Percentiles rank a stretch among this genome's conserved stretches.
These are phyloP conservation scores for Brachyhypopomus gauderio DNA, from an alignment of 2,113 vertebrate species.

Conservation along the genomic window DNA sequence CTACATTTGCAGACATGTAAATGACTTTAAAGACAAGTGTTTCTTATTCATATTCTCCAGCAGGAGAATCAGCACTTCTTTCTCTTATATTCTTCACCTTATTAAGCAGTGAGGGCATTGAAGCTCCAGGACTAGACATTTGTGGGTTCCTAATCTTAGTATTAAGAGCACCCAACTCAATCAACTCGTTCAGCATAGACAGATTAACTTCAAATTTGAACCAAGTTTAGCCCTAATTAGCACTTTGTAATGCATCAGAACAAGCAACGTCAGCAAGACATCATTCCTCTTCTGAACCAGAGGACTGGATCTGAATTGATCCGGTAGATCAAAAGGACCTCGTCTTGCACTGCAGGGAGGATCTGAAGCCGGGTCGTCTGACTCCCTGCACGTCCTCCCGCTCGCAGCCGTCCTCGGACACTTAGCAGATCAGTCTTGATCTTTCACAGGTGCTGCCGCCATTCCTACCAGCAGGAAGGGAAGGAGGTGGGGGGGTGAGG, in stretches of 20 bases:
- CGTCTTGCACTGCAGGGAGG: constrained; percentile 5
- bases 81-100: constrained; percentile 59
- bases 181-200: constrained; percentile 49
- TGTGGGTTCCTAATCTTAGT: constrained; percentile 65
- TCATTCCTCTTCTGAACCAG: background rate
- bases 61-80: constrained; percentile 26
- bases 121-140: constrained; percentile 62
- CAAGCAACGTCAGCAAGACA: constrained; percentile 19
- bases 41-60: background rate
- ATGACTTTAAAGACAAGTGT: background rate
- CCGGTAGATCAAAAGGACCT: constrained; percentile 42
- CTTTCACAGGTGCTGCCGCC: background rate
- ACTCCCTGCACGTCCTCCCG: too few relatives aligned
- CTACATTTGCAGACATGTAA: background rate
- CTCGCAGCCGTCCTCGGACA: background rate
- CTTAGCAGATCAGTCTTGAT: background rate
- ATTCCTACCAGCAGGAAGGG: background rate
- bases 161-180: constrained; percentile 68
- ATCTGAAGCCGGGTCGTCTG: constrained; percentile 6
- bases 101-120: constrained; percentile 43
- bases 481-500: background rate
- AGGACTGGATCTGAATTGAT: constrained; percentile 44
- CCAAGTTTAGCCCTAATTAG: constrained; percentile 59
- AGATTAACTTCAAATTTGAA: constrained; percentile 62
- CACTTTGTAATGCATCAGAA: constrained; percentile 42